Evolutionary conservation across 1,140 invertebrate genomes (phyloP).

Genomic region (Frieseomelitta varia): DNA sequence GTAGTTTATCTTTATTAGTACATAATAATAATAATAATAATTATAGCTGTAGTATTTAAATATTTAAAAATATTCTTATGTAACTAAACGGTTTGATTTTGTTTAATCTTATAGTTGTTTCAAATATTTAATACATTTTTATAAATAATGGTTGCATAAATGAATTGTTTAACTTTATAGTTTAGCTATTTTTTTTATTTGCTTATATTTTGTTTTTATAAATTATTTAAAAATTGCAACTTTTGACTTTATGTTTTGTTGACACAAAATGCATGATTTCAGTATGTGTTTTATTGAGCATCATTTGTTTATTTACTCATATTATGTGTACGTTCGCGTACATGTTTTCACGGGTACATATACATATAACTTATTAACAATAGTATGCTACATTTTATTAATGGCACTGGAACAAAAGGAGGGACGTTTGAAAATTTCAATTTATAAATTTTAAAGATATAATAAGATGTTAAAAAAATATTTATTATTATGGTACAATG

Average conservation of each 20-base stretch:
- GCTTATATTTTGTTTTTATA: not conserved
- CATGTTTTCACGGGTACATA: constrained; percentile 1
- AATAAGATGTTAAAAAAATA: not conserved
- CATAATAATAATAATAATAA: not conserved
- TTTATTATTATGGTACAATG: constrained; percentile 42
- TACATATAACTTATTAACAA: constrained; percentile 31
- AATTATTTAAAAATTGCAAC: not conserved
- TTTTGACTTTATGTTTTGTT: constrained; percentile 9
- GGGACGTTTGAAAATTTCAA: constrained; percentile 9
- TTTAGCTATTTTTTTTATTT: not conserved
- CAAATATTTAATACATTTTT: not conserved
- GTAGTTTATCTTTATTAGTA: constrained; percentile 6
- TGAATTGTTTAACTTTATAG: constrained; percentile 1
- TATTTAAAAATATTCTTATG: not conserved
- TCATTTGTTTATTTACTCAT: constrained; percentile 4
- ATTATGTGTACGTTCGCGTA: not conserved
- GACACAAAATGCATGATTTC: constrained; percentile 14
- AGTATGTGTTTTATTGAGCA: not conserved
- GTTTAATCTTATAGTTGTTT: not conserved
- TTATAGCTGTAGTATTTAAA: not conserved
- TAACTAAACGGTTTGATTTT: not conserved
- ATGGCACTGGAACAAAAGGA: constrained; percentile 50
- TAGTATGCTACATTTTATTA: constrained; percentile 36
- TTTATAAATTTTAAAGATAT: not conserved
- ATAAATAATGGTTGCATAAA: not conserved